Conservation (phyloP, 2,888 invertebrate species). For the Orthosia cruda region DNA sequence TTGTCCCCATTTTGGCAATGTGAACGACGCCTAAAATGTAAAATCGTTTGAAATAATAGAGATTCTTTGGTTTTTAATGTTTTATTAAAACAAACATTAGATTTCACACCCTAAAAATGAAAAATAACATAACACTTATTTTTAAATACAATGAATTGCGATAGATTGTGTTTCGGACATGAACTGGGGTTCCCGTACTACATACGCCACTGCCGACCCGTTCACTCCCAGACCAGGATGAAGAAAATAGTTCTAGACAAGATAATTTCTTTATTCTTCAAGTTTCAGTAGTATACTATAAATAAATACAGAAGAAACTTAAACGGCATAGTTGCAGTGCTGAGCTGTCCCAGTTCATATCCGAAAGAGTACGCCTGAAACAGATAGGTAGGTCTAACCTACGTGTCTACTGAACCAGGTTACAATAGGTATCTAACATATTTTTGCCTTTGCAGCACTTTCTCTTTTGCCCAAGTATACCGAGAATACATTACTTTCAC, state of each 20-base stretch:
- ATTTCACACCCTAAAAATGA: constrained; percentile 54
- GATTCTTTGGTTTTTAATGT: not conserved
- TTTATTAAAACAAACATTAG: constrained; percentile 59
- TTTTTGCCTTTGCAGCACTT: constrained; percentile 10
- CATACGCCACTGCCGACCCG: too few species aligned
- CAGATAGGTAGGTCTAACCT: constrained; percentile 19
- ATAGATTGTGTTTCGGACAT: not conserved
- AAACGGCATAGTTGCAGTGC: too few species aligned
- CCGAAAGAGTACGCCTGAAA: too few species aligned
- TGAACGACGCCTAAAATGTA: not conserved
- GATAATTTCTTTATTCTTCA: too few species aligned
- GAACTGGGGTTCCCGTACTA: too few species aligned
- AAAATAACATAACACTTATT: constrained; percentile 48
- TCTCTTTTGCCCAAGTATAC: constrained; percentile 30
- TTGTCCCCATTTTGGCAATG: not conserved
- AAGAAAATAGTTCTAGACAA: too few species aligned
- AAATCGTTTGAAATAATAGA: constrained; percentile 7
- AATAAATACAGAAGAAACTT: too few species aligned
- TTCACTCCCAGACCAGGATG: too few species aligned
- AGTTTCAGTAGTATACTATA: too few species aligned
- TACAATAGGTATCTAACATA: constrained; percentile 10
- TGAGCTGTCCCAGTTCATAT: too few species aligned
- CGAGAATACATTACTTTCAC: constrained; percentile 39
- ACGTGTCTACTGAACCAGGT: constrained; percentile 9
- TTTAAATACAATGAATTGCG: constrained; percentile 7